Evolutionary conservation across 2,888 invertebrate genomes (phyloP).

Genomic region (Heterodera filipjevi): DNA sequence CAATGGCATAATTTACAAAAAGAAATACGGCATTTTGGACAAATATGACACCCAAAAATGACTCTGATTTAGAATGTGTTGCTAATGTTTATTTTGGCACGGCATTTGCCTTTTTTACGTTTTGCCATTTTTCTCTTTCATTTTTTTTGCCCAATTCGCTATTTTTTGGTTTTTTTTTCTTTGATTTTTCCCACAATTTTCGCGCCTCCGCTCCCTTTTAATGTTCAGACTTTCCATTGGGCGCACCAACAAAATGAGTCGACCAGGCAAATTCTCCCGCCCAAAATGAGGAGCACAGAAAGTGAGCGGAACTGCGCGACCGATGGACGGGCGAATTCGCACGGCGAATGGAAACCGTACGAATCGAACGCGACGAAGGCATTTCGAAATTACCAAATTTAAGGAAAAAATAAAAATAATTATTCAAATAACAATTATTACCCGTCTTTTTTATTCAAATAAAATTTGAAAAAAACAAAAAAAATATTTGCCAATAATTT

Average conservation of each 20-base stretch:
- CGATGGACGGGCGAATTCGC: not conserved
- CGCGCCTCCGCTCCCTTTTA: not conserved
- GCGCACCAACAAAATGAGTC: not conserved
- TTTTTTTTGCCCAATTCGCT: too few species aligned
- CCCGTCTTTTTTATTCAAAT: not conserved
- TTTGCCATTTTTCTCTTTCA: not conserved
- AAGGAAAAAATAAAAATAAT: not conserved
- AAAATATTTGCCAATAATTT: not conserved
- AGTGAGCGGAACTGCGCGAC: conserved; percentile 3
- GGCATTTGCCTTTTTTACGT: too few species aligned
- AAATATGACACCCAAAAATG: too few species aligned
- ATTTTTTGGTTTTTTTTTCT: too few species aligned
- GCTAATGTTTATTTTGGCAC: too few species aligned
- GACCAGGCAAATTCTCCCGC: not conserved
- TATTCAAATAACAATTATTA: not conserved
- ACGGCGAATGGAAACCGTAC: not conserved
- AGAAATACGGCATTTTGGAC: too few species aligned
- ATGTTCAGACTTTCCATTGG: conserved; percentile 24
- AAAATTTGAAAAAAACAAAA: not conserved
- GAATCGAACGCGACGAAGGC: conserved; percentile 8
- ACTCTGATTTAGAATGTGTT: too few species aligned
- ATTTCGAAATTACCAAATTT: conserved; percentile 23
- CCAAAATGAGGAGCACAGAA: not conserved
- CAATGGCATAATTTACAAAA: too few species aligned
- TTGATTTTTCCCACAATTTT: not conserved